Evolutionary conservation across 2,888 invertebrate genomes (phyloP).

Genomic region (Cosmorhoe ocellata): DNA sequence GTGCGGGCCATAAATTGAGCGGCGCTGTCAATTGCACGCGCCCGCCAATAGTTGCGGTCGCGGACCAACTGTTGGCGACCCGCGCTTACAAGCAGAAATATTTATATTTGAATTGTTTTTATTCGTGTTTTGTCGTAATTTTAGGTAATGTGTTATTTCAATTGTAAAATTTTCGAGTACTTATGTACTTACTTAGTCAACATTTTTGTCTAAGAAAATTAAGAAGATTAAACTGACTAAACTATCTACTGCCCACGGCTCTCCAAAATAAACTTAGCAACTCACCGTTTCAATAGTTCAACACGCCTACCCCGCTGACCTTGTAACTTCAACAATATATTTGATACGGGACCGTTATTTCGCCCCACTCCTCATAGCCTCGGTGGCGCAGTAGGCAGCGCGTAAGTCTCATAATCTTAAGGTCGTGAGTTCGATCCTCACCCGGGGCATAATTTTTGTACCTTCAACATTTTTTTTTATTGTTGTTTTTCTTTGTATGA

Average conservation of each 20-base stretch:
- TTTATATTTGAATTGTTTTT: constrained; percentile 22
- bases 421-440: constrained; percentile 98
- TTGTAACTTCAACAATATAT: not conserved
- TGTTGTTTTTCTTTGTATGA: too few species aligned
- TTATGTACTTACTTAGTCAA: too few species aligned
- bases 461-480: not conserved
- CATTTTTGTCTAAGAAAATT: too few species aligned
- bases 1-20: constrained; percentile 81
- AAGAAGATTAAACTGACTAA: too few species aligned
- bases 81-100: constrained; percentile 15
- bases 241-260: too few species aligned
- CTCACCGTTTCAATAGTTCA: not conserved
- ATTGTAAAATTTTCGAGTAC: not conserved
- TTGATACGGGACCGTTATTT: not conserved
- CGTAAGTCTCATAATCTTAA: constrained; percentile 95
- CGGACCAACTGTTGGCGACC: constrained; percentile 41
- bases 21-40: constrained; percentile 80
- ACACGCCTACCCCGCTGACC: constrained; percentile 10
- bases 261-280: not conserved
- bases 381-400: constrained; percentile 81
- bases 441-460: constrained; percentile 88
- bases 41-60: constrained; percentile 79
- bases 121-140: constrained; percentile 12
- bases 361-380: constrained; percentile 25
- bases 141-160: not conserved